Evolutionary conservation across 2,797 vertebrate genomes (phyloP), one percentile per base, ranked within the genome.

Genomic region (Etheostoma perlongum): DNA sequence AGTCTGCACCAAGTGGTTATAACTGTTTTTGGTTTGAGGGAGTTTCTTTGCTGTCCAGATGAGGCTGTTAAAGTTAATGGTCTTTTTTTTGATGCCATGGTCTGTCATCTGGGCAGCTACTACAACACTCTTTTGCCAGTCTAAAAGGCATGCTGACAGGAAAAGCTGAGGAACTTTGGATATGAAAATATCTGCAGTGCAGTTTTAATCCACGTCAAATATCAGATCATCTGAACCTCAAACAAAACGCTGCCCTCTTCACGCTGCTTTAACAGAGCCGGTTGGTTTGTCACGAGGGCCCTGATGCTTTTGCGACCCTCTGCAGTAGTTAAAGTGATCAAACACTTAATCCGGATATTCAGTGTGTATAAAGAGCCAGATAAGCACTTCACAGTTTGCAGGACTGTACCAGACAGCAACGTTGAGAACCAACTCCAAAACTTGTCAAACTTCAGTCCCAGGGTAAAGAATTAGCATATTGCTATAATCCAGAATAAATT

Each of bases 1-100:
- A 87, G 81, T 67, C 81, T 76, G 72, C 86, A 69, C 79, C 82
- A 73, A 85, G 85, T 78, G 85, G 81, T 88, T 76, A 3, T 80
- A 72, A 62, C 65, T 77, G 82, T 89, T 91, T 89, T 87, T 76
- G 85, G 82, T 57, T 13, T 68, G 36, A 70, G 72, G 74, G 73
- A 36, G 82, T 71, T 73, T 78, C 69, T 68, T 82, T 33, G 79
- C 82, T 81, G 78, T 88, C 84, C 74, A 78, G 70, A 62, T 40
- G 70, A 85, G 74, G 68, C 68, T 64, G 67, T 68, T 40, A 10
- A 40, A 73, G 75, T 83, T 30, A 55, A 55, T 53, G 67, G 70
- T 81, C 73, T 51, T 33, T 76, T 76, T 74, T 77, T 60, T 72
- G 78, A 83, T 54, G 79, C 71, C 53, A 54, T 36, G 75, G 19